Percentiles rank a stretch among this genome's conserved stretches.
phyloP scores from a whole-genome alignment of 2,888 invertebrate genomes.

The Elysia crispata region DNA sequence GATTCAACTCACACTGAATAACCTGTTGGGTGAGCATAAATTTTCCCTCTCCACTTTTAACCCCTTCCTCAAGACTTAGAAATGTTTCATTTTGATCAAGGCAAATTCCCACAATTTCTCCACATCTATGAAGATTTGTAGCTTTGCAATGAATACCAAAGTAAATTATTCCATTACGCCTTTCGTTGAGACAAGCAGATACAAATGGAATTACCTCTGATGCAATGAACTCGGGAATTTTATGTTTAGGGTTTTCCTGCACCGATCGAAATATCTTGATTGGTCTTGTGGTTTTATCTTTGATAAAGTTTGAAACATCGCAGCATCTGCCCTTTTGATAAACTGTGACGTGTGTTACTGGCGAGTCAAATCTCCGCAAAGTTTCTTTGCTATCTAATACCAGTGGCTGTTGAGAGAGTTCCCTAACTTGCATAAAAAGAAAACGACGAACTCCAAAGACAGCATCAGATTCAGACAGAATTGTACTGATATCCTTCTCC shows the following conservation, averaged over 20 bases:
- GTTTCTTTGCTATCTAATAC: background rate
- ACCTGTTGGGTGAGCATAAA: too few species aligned
- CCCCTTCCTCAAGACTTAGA: too few species aligned
- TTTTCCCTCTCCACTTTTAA: too few species aligned
- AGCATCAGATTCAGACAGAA: conserved; percentile 31
- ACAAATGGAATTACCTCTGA: conserved; percentile 46
- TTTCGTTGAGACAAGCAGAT: conserved; percentile 51
- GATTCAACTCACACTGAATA: conserved; percentile 27
- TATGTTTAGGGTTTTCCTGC: background rate
- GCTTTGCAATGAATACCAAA: conserved; percentile 52
- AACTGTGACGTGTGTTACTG: conserved; percentile 28
- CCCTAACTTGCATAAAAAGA: conserved; percentile 18
- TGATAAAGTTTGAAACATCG: conserved; percentile 19
- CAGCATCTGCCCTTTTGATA: conserved; percentile 37
- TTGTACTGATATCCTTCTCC: conserved; percentile 33
- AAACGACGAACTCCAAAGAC: conserved; percentile 24
- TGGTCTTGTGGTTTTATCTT: conserved; percentile 29
- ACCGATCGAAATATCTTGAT: conserved; percentile 41
- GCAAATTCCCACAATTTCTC: conserved; percentile 54
- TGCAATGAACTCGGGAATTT: conserved; percentile 30
- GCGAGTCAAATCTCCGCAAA: conserved; percentile 17
- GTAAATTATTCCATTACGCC: conserved; percentile 49
- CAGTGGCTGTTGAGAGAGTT: background rate
- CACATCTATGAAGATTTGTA: conserved; percentile 26
- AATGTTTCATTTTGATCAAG: conserved; percentile 40